These are phyloP conservation scores for Drosophila baimaii DNA, from an alignment of 1,140 invertebrate genomes.

Conservation along the genomic window DNA sequence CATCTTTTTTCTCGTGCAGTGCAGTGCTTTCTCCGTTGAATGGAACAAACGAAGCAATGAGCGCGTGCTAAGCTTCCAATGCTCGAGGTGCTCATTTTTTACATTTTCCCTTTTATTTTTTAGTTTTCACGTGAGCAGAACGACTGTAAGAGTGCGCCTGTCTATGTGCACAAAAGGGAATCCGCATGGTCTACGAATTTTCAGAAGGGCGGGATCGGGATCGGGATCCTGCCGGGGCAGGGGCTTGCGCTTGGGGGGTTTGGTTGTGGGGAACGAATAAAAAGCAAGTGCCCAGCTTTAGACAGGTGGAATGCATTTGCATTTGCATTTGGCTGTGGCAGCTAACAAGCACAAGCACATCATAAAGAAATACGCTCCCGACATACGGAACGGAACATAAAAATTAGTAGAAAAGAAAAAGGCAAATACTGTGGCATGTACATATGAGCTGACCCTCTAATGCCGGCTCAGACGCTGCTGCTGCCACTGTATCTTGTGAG, in stretches of 20 bases:
- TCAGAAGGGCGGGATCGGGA: conserved; percentile 14
- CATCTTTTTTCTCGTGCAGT: conserved; percentile 26
- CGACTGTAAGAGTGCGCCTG: conserved; percentile 35
- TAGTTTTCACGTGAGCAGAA: conserved; percentile 41
- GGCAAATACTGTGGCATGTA: conserved; percentile 39
- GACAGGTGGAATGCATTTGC: conserved; percentile 71
- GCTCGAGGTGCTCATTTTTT: conserved; percentile 67
- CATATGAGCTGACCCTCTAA: conserved; percentile 58
- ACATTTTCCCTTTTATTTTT: conserved; percentile 16
- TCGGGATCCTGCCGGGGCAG: conserved; percentile 1
- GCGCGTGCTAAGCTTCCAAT: conserved; percentile 66
- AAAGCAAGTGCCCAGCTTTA: conserved; percentile 77
- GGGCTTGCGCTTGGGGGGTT: not conserved
- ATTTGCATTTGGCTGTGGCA: conserved; percentile 61
- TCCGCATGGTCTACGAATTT: conserved; percentile 56
- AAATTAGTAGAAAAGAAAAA: conserved; percentile 48
- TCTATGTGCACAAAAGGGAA: conserved; percentile 63
- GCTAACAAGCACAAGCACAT: conserved; percentile 77
- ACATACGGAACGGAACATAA: conserved; percentile 48
- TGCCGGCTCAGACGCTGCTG: conserved; percentile 19
- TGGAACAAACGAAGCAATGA: conserved; percentile 68
- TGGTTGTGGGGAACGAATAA: conserved; percentile 19
- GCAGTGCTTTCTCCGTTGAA: conserved; percentile 58
- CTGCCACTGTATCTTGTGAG: conserved; percentile 27
- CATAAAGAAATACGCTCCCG: conserved; percentile 62